Evolutionary conservation across 2,888 invertebrate genomes (phyloP).

Genomic region (Thereva nobilitata): DNA sequence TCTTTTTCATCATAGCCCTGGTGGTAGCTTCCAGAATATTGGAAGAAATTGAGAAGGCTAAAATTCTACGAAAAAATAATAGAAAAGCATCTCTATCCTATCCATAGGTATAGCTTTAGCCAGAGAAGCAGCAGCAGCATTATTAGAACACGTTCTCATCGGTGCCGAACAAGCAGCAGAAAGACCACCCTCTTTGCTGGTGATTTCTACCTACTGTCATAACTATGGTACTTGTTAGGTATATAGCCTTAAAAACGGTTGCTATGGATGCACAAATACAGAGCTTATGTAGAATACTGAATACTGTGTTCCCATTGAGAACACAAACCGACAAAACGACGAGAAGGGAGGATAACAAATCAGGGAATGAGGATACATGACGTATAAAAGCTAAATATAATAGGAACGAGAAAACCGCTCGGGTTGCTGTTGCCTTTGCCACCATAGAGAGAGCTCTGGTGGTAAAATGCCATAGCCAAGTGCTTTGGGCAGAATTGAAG

Average conservation of each 20-base stretch:
- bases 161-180: too few species aligned
- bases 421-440: constrained; percentile 14
- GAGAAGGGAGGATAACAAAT: constrained; percentile 26
- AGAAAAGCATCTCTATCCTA: too few species aligned
- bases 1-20: too few species aligned
- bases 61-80: too few species aligned
- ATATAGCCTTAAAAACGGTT: constrained; percentile 20
- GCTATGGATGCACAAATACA: constrained; percentile 31
- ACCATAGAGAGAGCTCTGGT: constrained; percentile 8
- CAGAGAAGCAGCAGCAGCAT: too few species aligned
- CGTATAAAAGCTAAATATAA: constrained; percentile 34
- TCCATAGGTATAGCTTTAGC: too few species aligned
- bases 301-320: constrained; percentile 18
- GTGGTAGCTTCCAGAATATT: too few species aligned
- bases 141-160: too few species aligned
- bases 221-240: not conserved
- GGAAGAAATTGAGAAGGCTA: too few species aligned
- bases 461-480: constrained; percentile 26
- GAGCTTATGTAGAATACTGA: not conserved
- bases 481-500: constrained; percentile 22
- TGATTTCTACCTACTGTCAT: constrained; percentile 13
- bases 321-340: constrained; percentile 13
- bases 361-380: constrained; percentile 31
- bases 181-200: constrained; percentile 19
- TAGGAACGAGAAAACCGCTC: constrained; percentile 27